Evolutionary conservation across 2,113 vertebrate genomes (phyloP).

Genomic region (Climacteris rufus): DNA sequence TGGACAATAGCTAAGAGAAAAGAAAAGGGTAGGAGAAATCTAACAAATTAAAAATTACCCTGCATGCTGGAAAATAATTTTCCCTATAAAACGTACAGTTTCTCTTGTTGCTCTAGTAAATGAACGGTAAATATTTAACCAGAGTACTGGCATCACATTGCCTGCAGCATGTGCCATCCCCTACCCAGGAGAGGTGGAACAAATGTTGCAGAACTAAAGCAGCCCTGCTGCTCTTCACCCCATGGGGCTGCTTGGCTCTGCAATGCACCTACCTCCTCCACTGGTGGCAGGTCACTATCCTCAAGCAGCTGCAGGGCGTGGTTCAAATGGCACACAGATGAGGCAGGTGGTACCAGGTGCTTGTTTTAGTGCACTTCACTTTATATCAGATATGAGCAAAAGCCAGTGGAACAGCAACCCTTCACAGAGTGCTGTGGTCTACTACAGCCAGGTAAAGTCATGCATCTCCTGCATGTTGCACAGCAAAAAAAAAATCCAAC

Average conservation of each 20-base stretch:
- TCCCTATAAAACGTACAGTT: slow-evolving; percentile 11
- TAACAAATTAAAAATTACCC: slow-evolving; percentile 10
- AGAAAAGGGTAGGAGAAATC: background rate
- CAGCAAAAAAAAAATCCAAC: background rate
- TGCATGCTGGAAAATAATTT: background rate
- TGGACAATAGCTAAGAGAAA: background rate
- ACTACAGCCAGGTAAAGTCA: background rate
- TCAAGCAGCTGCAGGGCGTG: background rate
- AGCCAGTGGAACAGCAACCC: background rate
- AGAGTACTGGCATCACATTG: background rate
- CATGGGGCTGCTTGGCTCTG: background rate
- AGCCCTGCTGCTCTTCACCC: background rate
- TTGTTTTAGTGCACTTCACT: background rate
- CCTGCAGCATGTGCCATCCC: background rate
- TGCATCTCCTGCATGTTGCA: background rate
- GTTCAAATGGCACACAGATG: background rate
- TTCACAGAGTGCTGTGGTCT: background rate
- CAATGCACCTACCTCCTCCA: background rate
- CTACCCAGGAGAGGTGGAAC: background rate
- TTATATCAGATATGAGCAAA: background rate
- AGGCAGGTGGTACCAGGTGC: background rate
- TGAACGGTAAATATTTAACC: slow-evolving; percentile 68
- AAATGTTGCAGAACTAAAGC: background rate
- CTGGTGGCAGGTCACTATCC: background rate
- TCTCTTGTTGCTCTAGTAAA: slow-evolving; percentile 41